Percentiles rank a stretch among this genome's conserved stretches.
Evolutionary conservation across 2,888 invertebrate genomes (phyloP).

Genomic region (Phortica okadai): DNA sequence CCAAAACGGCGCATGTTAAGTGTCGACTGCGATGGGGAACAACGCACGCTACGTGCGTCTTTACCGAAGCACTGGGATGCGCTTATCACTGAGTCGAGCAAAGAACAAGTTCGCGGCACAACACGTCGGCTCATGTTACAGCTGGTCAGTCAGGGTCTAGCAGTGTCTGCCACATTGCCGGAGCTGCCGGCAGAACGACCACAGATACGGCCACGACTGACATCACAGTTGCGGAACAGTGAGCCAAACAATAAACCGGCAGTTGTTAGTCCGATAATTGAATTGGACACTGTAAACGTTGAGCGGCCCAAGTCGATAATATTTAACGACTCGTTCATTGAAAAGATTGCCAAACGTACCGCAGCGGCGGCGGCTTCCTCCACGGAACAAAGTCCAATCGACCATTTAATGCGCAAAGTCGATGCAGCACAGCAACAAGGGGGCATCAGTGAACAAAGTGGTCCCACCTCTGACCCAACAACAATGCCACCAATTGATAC

Average conservation of each 20-base stretch:
- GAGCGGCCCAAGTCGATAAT: slow-evolving; percentile 28
- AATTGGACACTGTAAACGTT: slow-evolving; percentile 56
- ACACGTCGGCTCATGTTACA: slow-evolving; percentile 63
- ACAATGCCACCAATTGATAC: background rate
- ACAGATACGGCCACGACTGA: slow-evolving; percentile 69
- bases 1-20: slow-evolving; percentile 59
- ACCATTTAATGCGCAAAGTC: slow-evolving; percentile 71
- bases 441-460: slow-evolving; percentile 40
- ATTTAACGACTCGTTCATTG: slow-evolving; percentile 68
- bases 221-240: slow-evolving; percentile 56
- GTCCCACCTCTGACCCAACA: slow-evolving; percentile 30
- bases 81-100: slow-evolving; percentile 57
- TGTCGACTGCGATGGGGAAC: slow-evolving; percentile 44
- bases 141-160: slow-evolving; percentile 67
- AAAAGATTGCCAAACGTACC: slow-evolving; percentile 70
- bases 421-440: slow-evolving; percentile 50
- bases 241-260: background rate
- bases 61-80: slow-evolving; percentile 50
- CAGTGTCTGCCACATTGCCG: slow-evolving; percentile 71
- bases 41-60: slow-evolving; percentile 26
- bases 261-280: background rate
- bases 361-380: slow-evolving; percentile 57
- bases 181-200: slow-evolving; percentile 74
- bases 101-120: slow-evolving; percentile 59
- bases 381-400: slow-evolving; percentile 61